phyloP scores from a whole-genome alignment of 2,888 invertebrate species.

The Drosophila algonquin region DNA sequence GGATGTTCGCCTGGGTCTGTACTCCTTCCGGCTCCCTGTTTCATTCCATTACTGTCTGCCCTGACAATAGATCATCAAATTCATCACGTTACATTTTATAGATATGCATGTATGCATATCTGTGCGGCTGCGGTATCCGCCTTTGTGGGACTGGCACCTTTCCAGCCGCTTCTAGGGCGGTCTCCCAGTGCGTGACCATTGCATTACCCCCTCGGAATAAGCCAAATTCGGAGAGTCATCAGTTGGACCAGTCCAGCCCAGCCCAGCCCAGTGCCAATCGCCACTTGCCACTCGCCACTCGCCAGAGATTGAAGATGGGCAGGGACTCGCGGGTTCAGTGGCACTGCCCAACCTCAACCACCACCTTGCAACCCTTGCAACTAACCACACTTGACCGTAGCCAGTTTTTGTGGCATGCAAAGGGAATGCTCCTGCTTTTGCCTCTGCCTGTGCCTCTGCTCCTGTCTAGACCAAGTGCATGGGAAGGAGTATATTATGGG shows the following conservation, averaged over 20 bases:
- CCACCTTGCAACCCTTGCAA: slow-evolving; percentile 21
- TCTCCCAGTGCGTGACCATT: slow-evolving; percentile 66
- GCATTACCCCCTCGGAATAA: slow-evolving; percentile 61
- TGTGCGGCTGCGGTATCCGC: slow-evolving; percentile 15
- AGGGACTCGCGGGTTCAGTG: background rate
- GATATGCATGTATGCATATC: slow-evolving; percentile 58
- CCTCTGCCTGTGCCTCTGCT: background rate
- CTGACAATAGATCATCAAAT: slow-evolving; percentile 84
- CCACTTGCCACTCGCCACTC: background rate
- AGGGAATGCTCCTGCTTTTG: background rate
- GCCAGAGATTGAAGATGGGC: background rate
- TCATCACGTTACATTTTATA: slow-evolving; percentile 80
- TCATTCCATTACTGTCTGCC: slow-evolving; percentile 47
- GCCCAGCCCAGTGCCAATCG: background rate
- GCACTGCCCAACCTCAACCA: background rate
- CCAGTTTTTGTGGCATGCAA: slow-evolving; percentile 11
- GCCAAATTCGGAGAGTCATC: slow-evolving; percentile 56
- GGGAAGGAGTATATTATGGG: background rate
- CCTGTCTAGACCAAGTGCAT: background rate
- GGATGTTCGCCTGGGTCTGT: too few species aligned
- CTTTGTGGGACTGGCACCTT: slow-evolving; percentile 27
- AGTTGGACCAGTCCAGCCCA: slow-evolving; percentile 26
- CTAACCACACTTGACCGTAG: slow-evolving; percentile 55
- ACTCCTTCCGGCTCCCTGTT: background rate
- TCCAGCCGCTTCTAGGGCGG: slow-evolving; percentile 4